These are phyloP conservation scores for Terebella lapidaria DNA, from an alignment of 2,888 invertebrate species.

Conservation along the genomic window DNA sequence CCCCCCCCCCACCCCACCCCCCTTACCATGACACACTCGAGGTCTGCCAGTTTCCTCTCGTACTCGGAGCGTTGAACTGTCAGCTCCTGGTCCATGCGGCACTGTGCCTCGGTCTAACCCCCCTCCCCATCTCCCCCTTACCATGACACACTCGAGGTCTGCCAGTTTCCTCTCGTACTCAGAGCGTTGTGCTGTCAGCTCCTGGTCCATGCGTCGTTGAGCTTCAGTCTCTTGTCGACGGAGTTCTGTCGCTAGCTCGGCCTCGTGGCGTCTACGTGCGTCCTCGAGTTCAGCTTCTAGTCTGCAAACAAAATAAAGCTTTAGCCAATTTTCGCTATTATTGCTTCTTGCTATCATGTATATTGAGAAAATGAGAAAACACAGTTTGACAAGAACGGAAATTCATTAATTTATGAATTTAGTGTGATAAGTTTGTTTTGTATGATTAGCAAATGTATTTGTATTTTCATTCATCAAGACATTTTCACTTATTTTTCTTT, in stretches of 20 bases:
- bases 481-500: too few relatives aligned
- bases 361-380: background rate
- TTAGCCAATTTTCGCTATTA: too few relatives aligned
- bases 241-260: constrained; percentile 35
- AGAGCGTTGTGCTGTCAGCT: constrained; percentile 27
- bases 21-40: background rate
- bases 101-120: too few relatives aligned
- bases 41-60: background rate
- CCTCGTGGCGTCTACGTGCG: constrained; percentile 30
- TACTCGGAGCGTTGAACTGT: constrained; percentile 2
- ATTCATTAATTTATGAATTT: background rate
- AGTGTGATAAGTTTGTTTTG: background rate
- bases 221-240: constrained; percentile 33
- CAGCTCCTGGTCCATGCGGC: constrained; percentile 29
- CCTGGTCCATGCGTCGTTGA: constrained; percentile 31
- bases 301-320: too few relatives aligned
- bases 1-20: too few relatives aligned
- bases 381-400: background rate
- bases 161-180: background rate
- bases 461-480: background rate
- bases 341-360: too few relatives aligned
- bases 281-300: background rate
- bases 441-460: background rate
- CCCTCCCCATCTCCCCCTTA: too few relatives aligned
- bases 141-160: constrained; percentile 28